phyloP scores from a whole-genome alignment of 2,113 vertebrate genomes.

The Scatophagus argus region DNA sequence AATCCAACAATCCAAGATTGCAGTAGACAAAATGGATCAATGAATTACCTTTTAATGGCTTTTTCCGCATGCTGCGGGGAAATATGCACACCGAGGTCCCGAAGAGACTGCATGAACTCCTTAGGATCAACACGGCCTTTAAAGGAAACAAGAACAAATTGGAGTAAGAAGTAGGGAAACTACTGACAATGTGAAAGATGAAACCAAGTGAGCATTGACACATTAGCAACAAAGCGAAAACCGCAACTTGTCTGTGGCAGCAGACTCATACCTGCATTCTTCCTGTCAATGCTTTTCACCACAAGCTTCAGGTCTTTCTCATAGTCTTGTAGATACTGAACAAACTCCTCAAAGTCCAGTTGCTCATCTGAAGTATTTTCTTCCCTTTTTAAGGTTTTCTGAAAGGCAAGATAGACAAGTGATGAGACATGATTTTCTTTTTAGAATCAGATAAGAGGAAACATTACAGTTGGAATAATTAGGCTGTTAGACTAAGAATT shows the following conservation, averaged over 20 bases:
- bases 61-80: conserved; percentile 93
- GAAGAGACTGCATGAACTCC: conserved; percentile 94
- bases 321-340: conserved; percentile 96
- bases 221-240: not conserved
- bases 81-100: conserved; percentile 93
- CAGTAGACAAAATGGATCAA: not conserved
- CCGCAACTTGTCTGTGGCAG: not conserved
- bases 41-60: conserved; percentile 90
- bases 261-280: conserved; percentile 88
- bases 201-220: accelerated
- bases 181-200: not conserved
- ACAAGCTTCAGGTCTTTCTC: conserved; percentile 96
- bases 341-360: conserved; percentile 97
- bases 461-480: not conserved
- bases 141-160: not conserved
- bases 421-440: not conserved
- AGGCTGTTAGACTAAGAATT: not conserved
- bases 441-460: accelerated
- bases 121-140: conserved; percentile 89
- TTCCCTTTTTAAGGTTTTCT: conserved; percentile 92
- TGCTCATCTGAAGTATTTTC: conserved; percentile 88
- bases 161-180: not conserved
- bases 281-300: conserved; percentile 92
- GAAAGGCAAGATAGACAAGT: not conserved
- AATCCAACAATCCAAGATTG: not conserved